Conservation (phyloP, 2,888 invertebrate genomes). For the Oscheius onirici region DNA sequence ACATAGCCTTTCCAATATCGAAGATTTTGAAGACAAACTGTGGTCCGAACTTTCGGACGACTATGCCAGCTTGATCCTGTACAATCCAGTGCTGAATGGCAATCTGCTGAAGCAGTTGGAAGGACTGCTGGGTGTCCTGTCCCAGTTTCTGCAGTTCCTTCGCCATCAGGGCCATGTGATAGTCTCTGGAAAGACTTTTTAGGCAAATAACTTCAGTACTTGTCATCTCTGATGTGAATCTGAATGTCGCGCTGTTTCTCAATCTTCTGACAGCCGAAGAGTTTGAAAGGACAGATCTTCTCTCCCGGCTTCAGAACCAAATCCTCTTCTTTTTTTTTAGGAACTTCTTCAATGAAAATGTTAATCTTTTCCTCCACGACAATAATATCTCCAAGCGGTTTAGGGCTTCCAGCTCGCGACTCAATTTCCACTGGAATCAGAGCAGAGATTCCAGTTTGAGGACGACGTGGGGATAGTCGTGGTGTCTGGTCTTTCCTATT, state of each 20-base stretch:
- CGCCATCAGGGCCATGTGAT: slow-evolving; percentile 6
- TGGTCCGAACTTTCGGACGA: slow-evolving; percentile 2
- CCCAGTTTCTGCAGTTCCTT: background rate
- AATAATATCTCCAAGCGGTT: background rate
- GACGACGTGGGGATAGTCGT: background rate
- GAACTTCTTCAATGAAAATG: background rate
- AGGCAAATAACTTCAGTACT: background rate
- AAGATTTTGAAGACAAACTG: slow-evolving; percentile 5
- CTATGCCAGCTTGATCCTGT: background rate
- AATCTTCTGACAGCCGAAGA: slow-evolving; percentile 8
- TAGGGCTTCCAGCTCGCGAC: background rate
- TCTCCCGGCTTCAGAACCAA: background rate
- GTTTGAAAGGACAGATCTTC: slow-evolving; percentile 2
- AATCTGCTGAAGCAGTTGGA: background rate
- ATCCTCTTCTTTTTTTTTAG: background rate
- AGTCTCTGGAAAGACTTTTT: background rate
- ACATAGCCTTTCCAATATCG: slow-evolving; percentile 12
- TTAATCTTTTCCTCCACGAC: background rate
- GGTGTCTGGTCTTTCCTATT: background rate
- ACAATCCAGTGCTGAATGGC: background rate
- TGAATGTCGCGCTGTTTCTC: background rate
- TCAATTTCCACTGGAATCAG: slow-evolving; percentile 2
- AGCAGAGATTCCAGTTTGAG: background rate
- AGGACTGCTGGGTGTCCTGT: background rate
- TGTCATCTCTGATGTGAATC: slow-evolving; percentile 12